Base-by-base conservation (phyloP, 2,113 vertebrate genomes). In the Sceloporus tristichus region DNA sequence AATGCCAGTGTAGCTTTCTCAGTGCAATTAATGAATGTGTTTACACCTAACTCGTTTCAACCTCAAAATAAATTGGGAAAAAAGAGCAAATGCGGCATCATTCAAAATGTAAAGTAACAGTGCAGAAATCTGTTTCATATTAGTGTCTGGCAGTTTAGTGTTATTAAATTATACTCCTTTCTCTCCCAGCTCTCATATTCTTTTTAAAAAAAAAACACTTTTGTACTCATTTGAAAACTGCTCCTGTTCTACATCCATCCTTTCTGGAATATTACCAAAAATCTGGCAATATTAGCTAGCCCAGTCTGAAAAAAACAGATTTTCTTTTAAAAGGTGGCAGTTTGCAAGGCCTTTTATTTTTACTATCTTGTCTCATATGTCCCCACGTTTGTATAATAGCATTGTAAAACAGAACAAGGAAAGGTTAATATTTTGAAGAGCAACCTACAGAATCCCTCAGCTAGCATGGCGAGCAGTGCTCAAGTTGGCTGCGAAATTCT, bases 261-360 rank as follows among this genome's bases (percentile, higher is more conserved):
- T 85, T 80, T 85, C 21, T 75, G 25, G 25, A 82, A 13, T 82
- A 16, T n/a, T 74, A 65, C 70, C 38, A 82, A 27, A 75, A 34
- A 38, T 75, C 29, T 19, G 59, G 7, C 29, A 34, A n/a, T 34
- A 62, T 21, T 65, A 85, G 38, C 68, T 4, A 8, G 34, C 5
- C 29, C 53, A 85, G 78, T 48, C 48, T 5, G 48, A 48, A 53
- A 34, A 66, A 80, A 14, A 9, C 27, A 74, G 75, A 42, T 56
- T 38, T 29, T 38, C 34, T 21, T 87, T 74, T 74, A 29, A 3
- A 79, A 81, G 6, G 21, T 66, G 23, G 6, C 21, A 23, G 11
- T 25, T 68, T 76, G 48, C 59, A 83, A 83, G 42, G 9, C 21
- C 54, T 27, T 76, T 87, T 68, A 75, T 18, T 38, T 74, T 18